A percentile compares a stretch with the other conserved stretches of the same genome.
These are phyloP conservation scores for Lithophane socia DNA, from an alignment of 2,888 invertebrate genomes.

Conservation along the genomic window DNA sequence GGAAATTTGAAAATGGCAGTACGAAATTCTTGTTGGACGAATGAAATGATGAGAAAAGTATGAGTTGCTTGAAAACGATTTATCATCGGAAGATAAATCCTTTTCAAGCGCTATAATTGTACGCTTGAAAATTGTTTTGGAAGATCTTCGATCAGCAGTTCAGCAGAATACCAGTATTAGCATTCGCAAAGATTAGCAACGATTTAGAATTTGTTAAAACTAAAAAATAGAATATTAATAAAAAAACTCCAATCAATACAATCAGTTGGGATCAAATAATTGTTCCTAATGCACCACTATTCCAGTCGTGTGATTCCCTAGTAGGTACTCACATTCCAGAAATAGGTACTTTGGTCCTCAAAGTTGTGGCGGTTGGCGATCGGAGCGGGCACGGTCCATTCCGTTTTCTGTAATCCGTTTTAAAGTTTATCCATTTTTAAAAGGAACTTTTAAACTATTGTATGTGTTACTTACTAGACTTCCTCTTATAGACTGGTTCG, in stretches of 20 bases:
- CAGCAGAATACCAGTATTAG: not conserved
- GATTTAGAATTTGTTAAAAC: not conserved
- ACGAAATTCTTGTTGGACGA: not conserved
- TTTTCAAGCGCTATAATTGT: no score
- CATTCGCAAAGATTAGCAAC: not conserved
- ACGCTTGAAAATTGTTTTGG: not conserved
- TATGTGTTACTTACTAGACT: slow-evolving; percentile 12
- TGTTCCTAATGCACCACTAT: not conserved
- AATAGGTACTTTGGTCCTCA: slow-evolving; percentile 10
- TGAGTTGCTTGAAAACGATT: no score
- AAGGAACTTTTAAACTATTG: slow-evolving; percentile 38
- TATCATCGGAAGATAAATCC: no score
- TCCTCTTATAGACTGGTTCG: not conserved
- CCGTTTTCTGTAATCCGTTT: slow-evolving; percentile 49
- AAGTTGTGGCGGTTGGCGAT: slow-evolving; percentile 44
- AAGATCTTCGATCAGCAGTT: not conserved
- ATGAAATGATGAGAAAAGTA: not conserved
- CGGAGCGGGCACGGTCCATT: slow-evolving; percentile 18
- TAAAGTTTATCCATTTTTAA: slow-evolving; percentile 60
- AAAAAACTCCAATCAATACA: not conserved
- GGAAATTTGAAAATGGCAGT: not conserved
- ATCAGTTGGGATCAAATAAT: slow-evolving; percentile 7
- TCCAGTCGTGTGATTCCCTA: not conserved
- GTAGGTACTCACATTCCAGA: slow-evolving; percentile 18
- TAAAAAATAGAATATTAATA: not conserved